A percentile compares a stretch with the other conserved stretches of the same genome.
These are phyloP conservation scores for Sycophila texana DNA, from an alignment of 2,888 invertebrate species.

Conservation along the genomic window DNA sequence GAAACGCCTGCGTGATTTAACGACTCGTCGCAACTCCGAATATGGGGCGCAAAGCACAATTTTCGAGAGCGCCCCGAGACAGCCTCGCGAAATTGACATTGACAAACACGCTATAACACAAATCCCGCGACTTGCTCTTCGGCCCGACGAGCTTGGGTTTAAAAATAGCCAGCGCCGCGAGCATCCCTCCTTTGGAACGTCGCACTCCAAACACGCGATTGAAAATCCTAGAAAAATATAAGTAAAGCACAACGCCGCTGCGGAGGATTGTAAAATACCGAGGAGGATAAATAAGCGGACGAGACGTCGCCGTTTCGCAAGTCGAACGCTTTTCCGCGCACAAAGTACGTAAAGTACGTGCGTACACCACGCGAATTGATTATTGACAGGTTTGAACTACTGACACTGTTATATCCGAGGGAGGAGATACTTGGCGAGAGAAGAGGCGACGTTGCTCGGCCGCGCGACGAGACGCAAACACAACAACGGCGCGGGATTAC, in stretches of 20 bases:
- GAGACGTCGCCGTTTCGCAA: too few relatives aligned
- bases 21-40: neutral
- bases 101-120: neutral
- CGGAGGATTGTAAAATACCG: too few relatives aligned
- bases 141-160: neutral
- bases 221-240: conserved; percentile 23
- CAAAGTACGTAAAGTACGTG: neutral
- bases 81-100: too few relatives aligned
- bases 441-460: neutral
- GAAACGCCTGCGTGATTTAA: conserved; percentile 18
- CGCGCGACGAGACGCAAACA: neutral
- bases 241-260: too few relatives aligned
- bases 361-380: neutral
- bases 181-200: neutral
- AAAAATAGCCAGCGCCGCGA: neutral
- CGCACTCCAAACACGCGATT: neutral
- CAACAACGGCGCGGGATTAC: neutral
- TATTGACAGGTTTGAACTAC: neutral
- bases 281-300: too few relatives aligned
- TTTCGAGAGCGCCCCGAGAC: neutral
- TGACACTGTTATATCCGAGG: neutral
- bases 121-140: neutral
- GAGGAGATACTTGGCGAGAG: neutral
- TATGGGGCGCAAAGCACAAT: neutral
- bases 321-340: too few relatives aligned